Percentiles rank a stretch among this genome's conserved stretches.
Conservation (phyloP, 1,140 invertebrate species). For the Drosophila serrata region DNA sequence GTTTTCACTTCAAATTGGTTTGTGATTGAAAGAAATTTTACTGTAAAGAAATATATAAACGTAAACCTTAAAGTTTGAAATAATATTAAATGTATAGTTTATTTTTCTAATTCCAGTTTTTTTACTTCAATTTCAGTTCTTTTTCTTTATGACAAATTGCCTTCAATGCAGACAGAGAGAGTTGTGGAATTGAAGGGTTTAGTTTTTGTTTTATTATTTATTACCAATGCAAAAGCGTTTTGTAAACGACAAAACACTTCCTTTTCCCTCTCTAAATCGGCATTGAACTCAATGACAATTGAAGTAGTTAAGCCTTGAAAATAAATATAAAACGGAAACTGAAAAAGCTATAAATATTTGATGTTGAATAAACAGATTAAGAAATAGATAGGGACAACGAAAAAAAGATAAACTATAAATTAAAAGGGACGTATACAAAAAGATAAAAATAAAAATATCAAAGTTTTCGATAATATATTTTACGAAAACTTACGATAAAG, state of each 20-base stretch:
- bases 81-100: not conserved
- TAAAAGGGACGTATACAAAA: too few species aligned
- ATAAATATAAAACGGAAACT: not conserved
- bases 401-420: too few species aligned
- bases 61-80: not conserved
- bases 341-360: constrained; percentile 3
- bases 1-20: not conserved
- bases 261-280: not conserved
- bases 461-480: too few species aligned
- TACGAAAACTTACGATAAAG: too few species aligned
- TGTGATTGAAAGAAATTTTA: not conserved
- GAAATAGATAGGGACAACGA: not conserved
- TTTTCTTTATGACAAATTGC: constrained; percentile 23
- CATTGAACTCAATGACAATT: not conserved
- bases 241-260: constrained; percentile 1
- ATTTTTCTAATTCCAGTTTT: not conserved
- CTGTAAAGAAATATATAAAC: not conserved
- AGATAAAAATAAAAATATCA: too few species aligned
- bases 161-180: not conserved
- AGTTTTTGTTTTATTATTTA: constrained; percentile 24
- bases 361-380: constrained; percentile 2
- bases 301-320: not conserved
- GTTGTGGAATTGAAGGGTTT: not conserved
- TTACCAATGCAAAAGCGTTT: constrained; percentile 25
- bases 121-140: not conserved